Percentiles rank a stretch among this genome's conserved stretches.
Conservation (phyloP, 2,797 vertebrate species). For the Setipinna tenuifilis region DNA sequence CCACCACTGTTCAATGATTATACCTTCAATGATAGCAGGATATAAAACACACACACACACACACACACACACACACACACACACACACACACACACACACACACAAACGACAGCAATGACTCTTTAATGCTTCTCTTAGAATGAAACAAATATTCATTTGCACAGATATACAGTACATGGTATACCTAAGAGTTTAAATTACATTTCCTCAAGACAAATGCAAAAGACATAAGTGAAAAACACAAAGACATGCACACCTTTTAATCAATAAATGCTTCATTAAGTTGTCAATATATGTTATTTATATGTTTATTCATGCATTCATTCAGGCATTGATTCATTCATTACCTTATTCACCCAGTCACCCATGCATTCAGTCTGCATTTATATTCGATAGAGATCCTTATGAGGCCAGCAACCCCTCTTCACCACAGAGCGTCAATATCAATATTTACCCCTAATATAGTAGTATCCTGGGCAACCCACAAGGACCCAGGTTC, state of each 20-base stretch:
- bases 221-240: background rate
- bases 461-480: no score
- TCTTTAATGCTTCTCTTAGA: background rate
- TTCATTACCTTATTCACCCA: no score
- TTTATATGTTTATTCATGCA: background rate
- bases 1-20: background rate
- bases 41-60: background rate
- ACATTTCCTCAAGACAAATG: background rate
- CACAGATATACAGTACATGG: background rate
- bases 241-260: background rate
- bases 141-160: background rate
- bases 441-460: no score
- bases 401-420: no score
- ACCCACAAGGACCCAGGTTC: no score
- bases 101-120: background rate
- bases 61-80: no score
- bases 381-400: no score
- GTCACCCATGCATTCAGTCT: no score
- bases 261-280: background rate
- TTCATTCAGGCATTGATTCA: background rate
- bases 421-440: no score
- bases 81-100: background rate
- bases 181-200: background rate
- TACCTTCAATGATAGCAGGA: background rate
- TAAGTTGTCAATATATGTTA: background rate